Evolutionary conservation across 2,888 invertebrate genomes (phyloP), one percentile per base, ranked within the genome.

Genomic region (Arrhopalites spinosus): DNA sequence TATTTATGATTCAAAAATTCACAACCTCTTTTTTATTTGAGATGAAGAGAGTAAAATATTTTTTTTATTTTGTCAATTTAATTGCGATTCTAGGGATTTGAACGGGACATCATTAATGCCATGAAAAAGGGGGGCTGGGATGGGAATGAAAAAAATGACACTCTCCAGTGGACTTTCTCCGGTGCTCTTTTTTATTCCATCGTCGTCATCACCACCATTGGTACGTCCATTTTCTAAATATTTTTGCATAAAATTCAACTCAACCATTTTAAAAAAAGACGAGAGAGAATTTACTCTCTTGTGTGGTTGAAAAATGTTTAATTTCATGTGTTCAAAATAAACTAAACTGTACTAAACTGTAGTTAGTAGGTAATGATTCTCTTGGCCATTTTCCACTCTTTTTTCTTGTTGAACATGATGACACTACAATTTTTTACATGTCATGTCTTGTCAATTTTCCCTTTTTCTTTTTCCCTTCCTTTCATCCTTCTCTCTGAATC

Each of bases 151-250:
- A 86, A 87, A 70, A 83, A 83, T 0, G 84, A 86, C 15, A 87
- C 86, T 73, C 86, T 88, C 3, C 94, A 95, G 85, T 94, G 95
- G 95, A 93, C 94, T 63, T 92, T 92, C 86, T 91, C 91, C 23
- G 96, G 96, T 17, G 93, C 96, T 0, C 88, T 97, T n/a, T 94
- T 97, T 87, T 96, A 96, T 88, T 95, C 95, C 82, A 96, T 96
- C 84, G 95, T 96, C 82, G 95, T 96, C 20, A 80, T 82, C 64
- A 82, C 82, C 5, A 82, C 82, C 45, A 82, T 82, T 43, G 82
- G 82, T 82, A 76, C 78, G 79, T 63, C 17, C 15, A 8, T 13
- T 25, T 53, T 23, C 36, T 5, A 43, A 17, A 43, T 66, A 43
- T 43, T 13, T 20, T 43, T 5, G 27, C 15, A 13, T 29, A 64